phyloP scores from a whole-genome alignment of 92 coral and sea anemone species.

The Pocillopora meandrina region DNA sequence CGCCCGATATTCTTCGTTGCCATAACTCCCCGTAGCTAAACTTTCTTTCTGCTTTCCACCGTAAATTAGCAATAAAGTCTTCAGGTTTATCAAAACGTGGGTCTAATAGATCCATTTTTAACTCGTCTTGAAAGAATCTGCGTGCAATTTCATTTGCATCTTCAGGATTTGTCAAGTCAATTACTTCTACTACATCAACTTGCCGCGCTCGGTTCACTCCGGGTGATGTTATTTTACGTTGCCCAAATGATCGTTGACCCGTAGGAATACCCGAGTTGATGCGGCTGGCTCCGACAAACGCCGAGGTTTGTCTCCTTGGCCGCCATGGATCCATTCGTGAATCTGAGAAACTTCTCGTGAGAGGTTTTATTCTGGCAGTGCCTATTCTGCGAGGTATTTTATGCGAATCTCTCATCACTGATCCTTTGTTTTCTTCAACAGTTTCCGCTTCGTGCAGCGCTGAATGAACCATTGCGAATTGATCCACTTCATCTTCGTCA shows the following conservation, averaged over 20 bases:
- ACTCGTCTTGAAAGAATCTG: slow-evolving; percentile 38
- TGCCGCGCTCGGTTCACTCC: slow-evolving; percentile 11
- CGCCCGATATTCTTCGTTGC: slow-evolving; percentile 12
- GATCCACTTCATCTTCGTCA: not conserved
- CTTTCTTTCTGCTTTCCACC: slow-evolving; percentile 24
- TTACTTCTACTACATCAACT: slow-evolving; percentile 24
- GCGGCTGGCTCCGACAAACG: slow-evolving; percentile 21
- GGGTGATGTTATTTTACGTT: slow-evolving; percentile 35
- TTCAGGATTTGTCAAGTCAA: slow-evolving; percentile 34
- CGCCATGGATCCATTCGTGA: slow-evolving; percentile 14
- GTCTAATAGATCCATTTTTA: slow-evolving; percentile 29
- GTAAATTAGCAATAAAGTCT: slow-evolving; percentile 5
- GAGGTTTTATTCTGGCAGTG: not conserved
- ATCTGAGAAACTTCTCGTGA: slow-evolving; percentile 15
- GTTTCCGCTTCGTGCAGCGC: slow-evolving; percentile 4
- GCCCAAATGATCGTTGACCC: slow-evolving; percentile 31
- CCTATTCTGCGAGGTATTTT: not conserved
- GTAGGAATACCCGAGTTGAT: slow-evolving; percentile 16
- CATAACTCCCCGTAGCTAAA: slow-evolving; percentile 27
- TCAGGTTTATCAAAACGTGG: slow-evolving; percentile 17
- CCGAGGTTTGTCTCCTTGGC: slow-evolving; percentile 23
- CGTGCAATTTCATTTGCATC: slow-evolving; percentile 26
- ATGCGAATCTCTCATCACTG: not conserved
- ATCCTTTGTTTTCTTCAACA: slow-evolving; percentile 1
- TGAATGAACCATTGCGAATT: slow-evolving; percentile 8